A percentile compares a stretch with the other conserved stretches of the same genome.
Evolutionary conservation across 2,797 vertebrate species (phyloP).

Genomic region (Hemitrygon akajei): DNA sequence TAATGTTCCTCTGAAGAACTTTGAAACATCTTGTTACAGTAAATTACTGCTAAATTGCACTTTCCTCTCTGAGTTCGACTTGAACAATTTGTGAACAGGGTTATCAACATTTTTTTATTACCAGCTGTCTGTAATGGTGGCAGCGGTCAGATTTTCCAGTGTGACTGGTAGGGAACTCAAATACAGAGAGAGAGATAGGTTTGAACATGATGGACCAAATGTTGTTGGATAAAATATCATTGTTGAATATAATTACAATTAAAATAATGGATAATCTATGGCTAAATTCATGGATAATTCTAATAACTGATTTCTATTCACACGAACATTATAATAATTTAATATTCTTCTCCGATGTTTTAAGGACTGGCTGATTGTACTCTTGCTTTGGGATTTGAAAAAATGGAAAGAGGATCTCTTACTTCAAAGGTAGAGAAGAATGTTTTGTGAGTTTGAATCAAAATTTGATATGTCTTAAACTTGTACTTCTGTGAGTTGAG

Average conservation of each 20-base stretch:
- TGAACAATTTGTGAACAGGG: not conserved
- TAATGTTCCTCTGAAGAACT: too few species aligned
- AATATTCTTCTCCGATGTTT: slow-evolving; percentile 39
- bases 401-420: slow-evolving; percentile 78
- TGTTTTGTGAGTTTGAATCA: not conserved
- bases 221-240: not conserved
- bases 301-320: not conserved
- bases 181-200: not conserved
- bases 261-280: not conserved
- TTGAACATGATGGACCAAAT: not conserved
- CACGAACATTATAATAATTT: not conserved
- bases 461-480: not conserved
- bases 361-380: slow-evolving; percentile 81
- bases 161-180: not conserved
- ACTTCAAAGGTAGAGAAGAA: slow-evolving; percentile 54
- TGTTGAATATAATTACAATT: not conserved
- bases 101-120: not conserved
- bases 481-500: not conserved
- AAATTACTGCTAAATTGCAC: not conserved
- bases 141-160: too few species aligned
- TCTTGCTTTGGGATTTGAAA: slow-evolving; percentile 92
- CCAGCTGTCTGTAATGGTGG: not conserved
- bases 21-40: too few species aligned
- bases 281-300: not conserved
- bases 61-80: not conserved